Evolutionary conservation across 1,140 invertebrate species (phyloP).

Genomic region (Gryllus bimaculatus): DNA sequence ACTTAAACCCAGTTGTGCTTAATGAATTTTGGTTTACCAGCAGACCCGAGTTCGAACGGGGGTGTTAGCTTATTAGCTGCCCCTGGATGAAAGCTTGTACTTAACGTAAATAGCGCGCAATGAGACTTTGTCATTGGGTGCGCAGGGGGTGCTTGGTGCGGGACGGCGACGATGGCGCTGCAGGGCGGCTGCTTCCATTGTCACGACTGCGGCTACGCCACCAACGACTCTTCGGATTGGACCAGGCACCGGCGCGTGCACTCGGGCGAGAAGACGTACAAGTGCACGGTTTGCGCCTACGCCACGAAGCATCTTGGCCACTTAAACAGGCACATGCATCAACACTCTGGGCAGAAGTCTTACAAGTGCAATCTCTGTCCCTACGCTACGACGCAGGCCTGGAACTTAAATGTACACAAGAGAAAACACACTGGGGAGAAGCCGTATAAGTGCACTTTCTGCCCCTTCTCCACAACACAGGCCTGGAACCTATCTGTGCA

Average conservation of each 20-base stretch:
- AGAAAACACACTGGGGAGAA: conserved; percentile 42
- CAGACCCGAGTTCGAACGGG: too few relatives aligned
- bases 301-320: conserved; percentile 28
- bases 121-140: too few relatives aligned
- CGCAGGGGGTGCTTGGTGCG: too few relatives aligned
- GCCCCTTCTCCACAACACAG: conserved; percentile 38
- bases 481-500: conserved; percentile 40
- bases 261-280: conserved; percentile 26
- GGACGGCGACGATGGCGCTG: too few relatives aligned
- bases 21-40: too few relatives aligned
- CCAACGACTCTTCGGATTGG: too few relatives aligned
- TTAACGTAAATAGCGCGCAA: too few relatives aligned
- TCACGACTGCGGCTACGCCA: too few relatives aligned
- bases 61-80: too few relatives aligned
- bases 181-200: too few relatives aligned
- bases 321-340: conserved; percentile 20
- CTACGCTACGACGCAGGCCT: conserved; percentile 22
- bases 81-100: too few relatives aligned
- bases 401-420: conserved; percentile 10
- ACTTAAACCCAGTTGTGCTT: too few relatives aligned
- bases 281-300: conserved; percentile 31
- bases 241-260: conserved; percentile 26
- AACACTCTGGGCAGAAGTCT: conserved; percentile 20
- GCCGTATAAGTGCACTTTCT: conserved; percentile 41
- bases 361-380: conserved; percentile 24